Evolutionary conservation across 2,888 invertebrate species (phyloP).

Genomic region (Carabus problematicus): DNA sequence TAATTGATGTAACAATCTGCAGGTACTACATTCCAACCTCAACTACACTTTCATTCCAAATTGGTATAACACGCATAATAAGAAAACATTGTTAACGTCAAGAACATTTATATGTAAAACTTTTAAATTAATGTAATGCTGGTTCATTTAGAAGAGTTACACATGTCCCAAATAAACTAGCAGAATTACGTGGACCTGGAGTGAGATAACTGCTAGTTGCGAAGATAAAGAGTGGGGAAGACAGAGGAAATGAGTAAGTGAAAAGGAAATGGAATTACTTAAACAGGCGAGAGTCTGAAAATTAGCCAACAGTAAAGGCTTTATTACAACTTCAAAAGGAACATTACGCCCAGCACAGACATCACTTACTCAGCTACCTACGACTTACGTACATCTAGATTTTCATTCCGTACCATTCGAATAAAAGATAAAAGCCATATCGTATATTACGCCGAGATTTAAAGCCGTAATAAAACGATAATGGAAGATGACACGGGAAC

Average conservation of each 20-base stretch:
- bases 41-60: too few relatives aligned
- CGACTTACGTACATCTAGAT: not conserved
- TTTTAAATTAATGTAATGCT: too few relatives aligned
- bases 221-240: not conserved
- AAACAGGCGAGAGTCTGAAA: conserved; percentile 35
- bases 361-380: not conserved
- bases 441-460: conserved; percentile 26
- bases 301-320: conserved; percentile 42
- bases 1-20: too few relatives aligned
- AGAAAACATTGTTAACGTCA: too few relatives aligned
- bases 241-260: conserved; percentile 36
- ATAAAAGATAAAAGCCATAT: conserved; percentile 35
- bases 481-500: conserved; percentile 35
- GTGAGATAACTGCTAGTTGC: conserved; percentile 4
- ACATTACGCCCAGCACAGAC: conserved; percentile 23
- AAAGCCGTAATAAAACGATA: conserved; percentile 35
- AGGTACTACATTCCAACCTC: too few relatives aligned
- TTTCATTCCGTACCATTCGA: conserved; percentile 3
- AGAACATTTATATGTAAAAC: too few relatives aligned
- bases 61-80: too few relatives aligned
- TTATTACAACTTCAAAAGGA: conserved; percentile 43
- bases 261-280: conserved; percentile 43
- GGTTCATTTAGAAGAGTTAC: too few relatives aligned
- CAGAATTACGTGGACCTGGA: conserved; percentile 9
- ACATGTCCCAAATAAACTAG: not conserved